Conservation (phyloP, 2,797 vertebrate genomes). For the Protonibea diacanthus region DNA sequence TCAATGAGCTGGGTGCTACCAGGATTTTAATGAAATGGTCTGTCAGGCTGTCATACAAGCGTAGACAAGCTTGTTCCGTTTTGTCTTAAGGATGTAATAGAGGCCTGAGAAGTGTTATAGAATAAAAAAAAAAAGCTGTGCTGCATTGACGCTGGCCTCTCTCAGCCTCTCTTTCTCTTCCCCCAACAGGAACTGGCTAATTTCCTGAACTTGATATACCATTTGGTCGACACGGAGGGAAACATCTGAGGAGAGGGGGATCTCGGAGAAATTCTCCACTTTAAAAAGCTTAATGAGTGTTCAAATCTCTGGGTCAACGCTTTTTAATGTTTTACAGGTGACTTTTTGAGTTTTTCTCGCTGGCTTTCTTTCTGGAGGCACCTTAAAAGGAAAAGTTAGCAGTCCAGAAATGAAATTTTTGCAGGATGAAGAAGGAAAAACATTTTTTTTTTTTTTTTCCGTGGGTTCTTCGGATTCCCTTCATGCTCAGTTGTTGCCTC, state of each 20-base stretch:
- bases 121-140: slow-evolving; percentile 51
- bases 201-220: slow-evolving; percentile 86
- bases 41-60: slow-evolving; percentile 23
- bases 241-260: slow-evolving; percentile 77
- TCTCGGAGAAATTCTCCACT: slow-evolving; percentile 67
- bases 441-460: slow-evolving; percentile 14
- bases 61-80: slow-evolving; percentile 34
- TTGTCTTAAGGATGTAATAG: slow-evolving; percentile 44
- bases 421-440: slow-evolving; percentile 39
- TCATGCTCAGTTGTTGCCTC: slow-evolving; percentile 42
- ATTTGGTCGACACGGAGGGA: slow-evolving; percentile 76
- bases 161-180: slow-evolving; percentile 69
- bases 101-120: slow-evolving; percentile 42
- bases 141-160: slow-evolving; percentile 64
- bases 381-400: slow-evolving; percentile 61
- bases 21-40: slow-evolving; percentile 34
- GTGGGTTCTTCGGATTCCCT: slow-evolving; percentile 35
- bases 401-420: slow-evolving; percentile 74
- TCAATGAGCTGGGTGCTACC: slow-evolving; percentile 9
- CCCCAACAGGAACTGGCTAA: slow-evolving; percentile 86
- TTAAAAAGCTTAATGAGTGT: slow-evolving; percentile 79
- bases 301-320: slow-evolving; percentile 71
- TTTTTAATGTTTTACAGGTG: slow-evolving; percentile 83
- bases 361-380: slow-evolving; percentile 41
- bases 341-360: slow-evolving; percentile 43